A percentile compares a stretch with the other conserved stretches of the same genome.
These are phyloP conservation scores for Drosophila ambigua DNA, from an alignment of 1,140 invertebrate species.

Conservation along the genomic window DNA sequence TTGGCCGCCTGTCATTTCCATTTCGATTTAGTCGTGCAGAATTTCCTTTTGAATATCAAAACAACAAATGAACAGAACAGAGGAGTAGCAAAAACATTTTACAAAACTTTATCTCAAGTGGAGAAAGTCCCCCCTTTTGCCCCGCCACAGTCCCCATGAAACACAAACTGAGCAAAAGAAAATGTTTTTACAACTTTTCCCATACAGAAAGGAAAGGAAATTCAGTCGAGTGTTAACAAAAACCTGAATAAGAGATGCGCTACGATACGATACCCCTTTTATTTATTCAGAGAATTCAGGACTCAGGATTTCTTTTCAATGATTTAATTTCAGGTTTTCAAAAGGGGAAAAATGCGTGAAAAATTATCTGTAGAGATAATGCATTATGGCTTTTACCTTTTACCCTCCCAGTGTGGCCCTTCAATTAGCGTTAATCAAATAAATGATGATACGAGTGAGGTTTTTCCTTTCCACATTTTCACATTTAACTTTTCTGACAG, in stretches of 20 bases:
- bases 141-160: too few species aligned
- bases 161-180: slow-evolving; percentile 10
- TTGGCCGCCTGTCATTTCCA: slow-evolving; percentile 14
- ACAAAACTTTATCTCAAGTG: slow-evolving; percentile 46
- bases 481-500: slow-evolving; percentile 79
- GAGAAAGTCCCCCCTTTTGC: not conserved
- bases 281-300: not conserved
- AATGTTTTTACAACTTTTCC: slow-evolving; percentile 7
- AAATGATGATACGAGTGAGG: slow-evolving; percentile 75
- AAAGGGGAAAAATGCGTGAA: too few species aligned
- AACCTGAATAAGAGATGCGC: slow-evolving; percentile 23
- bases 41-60: slow-evolving; percentile 41
- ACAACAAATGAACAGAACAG: slow-evolving; percentile 22
- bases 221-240: slow-evolving; percentile 69
- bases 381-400: slow-evolving; percentile 9
- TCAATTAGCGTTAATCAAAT: slow-evolving; percentile 76
- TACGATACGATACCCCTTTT: slow-evolving; percentile 13
- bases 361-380: slow-evolving; percentile 5
- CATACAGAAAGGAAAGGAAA: slow-evolving; percentile 34
- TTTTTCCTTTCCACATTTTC: slow-evolving; percentile 32
- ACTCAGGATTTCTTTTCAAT: not conserved
- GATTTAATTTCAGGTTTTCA: slow-evolving; percentile 23
- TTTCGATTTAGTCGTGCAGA: slow-evolving; percentile 58
- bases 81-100: slow-evolving; percentile 22
- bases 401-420: slow-evolving; percentile 40